phyloP scores from a whole-genome alignment of 2,797 vertebrate species.

The Myotis daubentonii region DNA sequence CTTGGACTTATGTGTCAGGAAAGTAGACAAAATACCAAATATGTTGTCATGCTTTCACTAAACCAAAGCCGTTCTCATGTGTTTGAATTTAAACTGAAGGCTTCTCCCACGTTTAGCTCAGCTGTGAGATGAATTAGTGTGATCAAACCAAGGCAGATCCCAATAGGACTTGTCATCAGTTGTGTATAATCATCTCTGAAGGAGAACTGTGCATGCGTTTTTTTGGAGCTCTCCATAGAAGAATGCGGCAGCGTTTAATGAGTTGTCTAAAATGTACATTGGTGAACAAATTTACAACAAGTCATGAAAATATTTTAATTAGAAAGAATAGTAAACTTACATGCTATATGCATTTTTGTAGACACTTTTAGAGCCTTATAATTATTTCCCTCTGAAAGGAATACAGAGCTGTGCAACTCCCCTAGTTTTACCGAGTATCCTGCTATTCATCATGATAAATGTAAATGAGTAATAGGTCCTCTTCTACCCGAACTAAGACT shows the following conservation, averaged over 20 bases:
- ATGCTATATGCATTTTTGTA: background rate
- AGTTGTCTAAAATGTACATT: constrained; percentile 47
- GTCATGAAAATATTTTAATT: background rate
- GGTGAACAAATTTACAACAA: background rate
- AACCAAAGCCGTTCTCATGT: background rate
- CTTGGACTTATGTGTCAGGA: constrained; percentile 25
- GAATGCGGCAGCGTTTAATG: background rate
- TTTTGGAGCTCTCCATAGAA: constrained; percentile 60
- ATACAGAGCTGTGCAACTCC: background rate
- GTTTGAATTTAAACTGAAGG: background rate
- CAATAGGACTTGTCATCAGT: background rate
- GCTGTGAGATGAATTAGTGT: background rate
- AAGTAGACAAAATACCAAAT: constrained; percentile 54
- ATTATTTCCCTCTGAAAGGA: background rate
- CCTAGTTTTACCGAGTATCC: background rate
- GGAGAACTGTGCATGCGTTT: background rate
- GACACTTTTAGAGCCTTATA: background rate
- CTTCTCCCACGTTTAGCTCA: background rate
- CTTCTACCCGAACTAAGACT: background rate
- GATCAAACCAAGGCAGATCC: background rate
- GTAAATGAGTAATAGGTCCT: background rate
- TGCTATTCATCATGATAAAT: background rate
- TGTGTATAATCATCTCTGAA: background rate
- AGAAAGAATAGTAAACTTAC: constrained; percentile 1
- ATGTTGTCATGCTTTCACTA: constrained; percentile 40